Percentiles rank a stretch among this genome's conserved stretches.
Conservation (phyloP, 2,888 invertebrate species). For the Clunio marinus region DNA sequence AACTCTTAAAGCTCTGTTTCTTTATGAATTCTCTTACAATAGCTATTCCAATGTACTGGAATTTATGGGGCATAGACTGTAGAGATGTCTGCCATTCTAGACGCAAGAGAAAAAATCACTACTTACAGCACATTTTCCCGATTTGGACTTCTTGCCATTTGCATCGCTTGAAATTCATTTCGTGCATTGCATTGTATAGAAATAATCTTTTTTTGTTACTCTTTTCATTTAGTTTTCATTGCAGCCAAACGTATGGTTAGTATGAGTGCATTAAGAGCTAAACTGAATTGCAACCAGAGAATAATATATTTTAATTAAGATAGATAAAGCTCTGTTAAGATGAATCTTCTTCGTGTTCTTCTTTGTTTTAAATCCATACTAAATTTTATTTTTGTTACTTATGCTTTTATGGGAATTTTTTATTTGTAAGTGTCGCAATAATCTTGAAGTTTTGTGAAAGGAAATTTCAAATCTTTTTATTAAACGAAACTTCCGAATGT, state of each 20-base stretch:
- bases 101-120: background rate
- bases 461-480: too few relatives aligned
- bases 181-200: background rate
- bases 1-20: slow-evolving; percentile 18
- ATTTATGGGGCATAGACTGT: too few relatives aligned
- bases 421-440: too few relatives aligned
- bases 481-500: too few relatives aligned
- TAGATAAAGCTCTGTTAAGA: too few relatives aligned
- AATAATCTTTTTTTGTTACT: background rate
- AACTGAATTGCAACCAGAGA: background rate
- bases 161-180: slow-evolving; percentile 1
- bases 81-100: background rate
- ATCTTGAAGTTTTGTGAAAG: too few relatives aligned
- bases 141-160: too few relatives aligned
- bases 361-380: too few relatives aligned
- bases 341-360: too few relatives aligned
- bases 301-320: slow-evolving; percentile 36
- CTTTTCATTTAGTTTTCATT: background rate
- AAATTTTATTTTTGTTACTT: too few relatives aligned
- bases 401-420: too few relatives aligned
- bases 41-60: too few relatives aligned
- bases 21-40: background rate
- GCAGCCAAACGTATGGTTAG: background rate
- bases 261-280: background rate
- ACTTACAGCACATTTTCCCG: background rate